phyloP scores from a whole-genome alignment of 2,888 invertebrate species.

The Hemistola chrysoprasaria region DNA sequence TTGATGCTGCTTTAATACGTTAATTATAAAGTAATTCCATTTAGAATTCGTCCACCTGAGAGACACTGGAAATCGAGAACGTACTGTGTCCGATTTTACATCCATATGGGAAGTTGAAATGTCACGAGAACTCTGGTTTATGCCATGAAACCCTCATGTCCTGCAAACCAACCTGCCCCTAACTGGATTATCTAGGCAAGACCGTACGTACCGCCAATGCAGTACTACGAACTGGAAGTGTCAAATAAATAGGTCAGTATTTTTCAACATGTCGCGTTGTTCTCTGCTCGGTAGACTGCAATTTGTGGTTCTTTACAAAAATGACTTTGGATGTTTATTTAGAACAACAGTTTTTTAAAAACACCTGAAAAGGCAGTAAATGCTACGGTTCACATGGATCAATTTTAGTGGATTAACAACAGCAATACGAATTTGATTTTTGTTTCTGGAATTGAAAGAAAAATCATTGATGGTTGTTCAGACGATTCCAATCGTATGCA shows the following conservation, averaged over 20 bases:
- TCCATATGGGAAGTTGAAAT: constrained; percentile 48
- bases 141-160: constrained; percentile 53
- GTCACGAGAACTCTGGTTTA: constrained; percentile 41
- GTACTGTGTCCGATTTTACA: constrained; percentile 25
- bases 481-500: no score
- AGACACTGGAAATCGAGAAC: constrained; percentile 22
- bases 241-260: constrained; percentile 2
- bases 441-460: no score
- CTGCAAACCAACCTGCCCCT: constrained; percentile 53
- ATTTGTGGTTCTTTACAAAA: no score
- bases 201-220: constrained; percentile 15
- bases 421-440: no score
- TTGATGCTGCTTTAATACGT: constrained; percentile 20
- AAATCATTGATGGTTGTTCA: no score
- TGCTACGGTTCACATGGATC: no score
- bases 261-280: no score
- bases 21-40: constrained; percentile 23
- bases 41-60: constrained; percentile 21
- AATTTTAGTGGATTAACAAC: no score
- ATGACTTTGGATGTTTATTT: no score
- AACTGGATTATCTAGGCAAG: constrained; percentile 54
- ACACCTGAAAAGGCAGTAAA: no score
- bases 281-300: no score
- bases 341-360: no score
- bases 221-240: constrained; percentile 33